phyloP scores from a whole-genome alignment of 2,888 invertebrate species.

The Andrena fulva region DNA sequence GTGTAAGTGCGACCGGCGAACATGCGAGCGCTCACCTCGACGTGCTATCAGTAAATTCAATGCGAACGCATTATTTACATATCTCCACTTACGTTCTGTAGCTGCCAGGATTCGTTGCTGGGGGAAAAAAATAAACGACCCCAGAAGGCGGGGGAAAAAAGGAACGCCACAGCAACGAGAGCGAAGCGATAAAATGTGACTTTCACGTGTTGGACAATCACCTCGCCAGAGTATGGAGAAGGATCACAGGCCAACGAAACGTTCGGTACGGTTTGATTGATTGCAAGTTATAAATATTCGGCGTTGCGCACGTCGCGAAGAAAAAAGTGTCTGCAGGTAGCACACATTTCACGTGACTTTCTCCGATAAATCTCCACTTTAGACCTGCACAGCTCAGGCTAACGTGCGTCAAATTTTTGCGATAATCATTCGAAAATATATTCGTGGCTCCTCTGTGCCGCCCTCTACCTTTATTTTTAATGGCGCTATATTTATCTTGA shows the following conservation, averaged over 20 bases:
- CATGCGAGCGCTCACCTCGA: slow-evolving; percentile 72
- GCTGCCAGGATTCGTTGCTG: slow-evolving; percentile 2
- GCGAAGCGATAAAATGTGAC: slow-evolving; percentile 45
- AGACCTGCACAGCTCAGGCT: not conserved
- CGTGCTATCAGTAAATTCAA: slow-evolving; percentile 77
- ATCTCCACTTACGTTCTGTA: slow-evolving; percentile 39
- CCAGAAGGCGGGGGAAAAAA: slow-evolving; percentile 1
- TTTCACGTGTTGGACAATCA: slow-evolving; percentile 45
- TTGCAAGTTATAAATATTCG: slow-evolving; percentile 51
- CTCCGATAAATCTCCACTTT: slow-evolving; percentile 42
- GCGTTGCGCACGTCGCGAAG: slow-evolving; percentile 10
- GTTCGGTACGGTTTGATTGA: slow-evolving; percentile 52
- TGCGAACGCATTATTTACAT: slow-evolving; percentile 61
- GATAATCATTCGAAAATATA: not conserved
- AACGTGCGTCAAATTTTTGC: slow-evolving; percentile 16
- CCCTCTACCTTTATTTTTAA: too few species aligned
- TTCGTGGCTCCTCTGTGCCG: not conserved
- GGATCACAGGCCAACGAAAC: slow-evolving; percentile 28
- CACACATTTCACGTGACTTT: slow-evolving; percentile 44
- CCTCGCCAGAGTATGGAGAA: slow-evolving; percentile 23
- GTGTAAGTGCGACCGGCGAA: slow-evolving; percentile 70
- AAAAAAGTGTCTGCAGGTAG: slow-evolving; percentile 25
- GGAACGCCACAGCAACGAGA: slow-evolving; percentile 8
- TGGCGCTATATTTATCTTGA: too few species aligned
- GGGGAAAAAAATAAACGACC: not conserved